These are phyloP conservation scores for Drosophila subpulchrella DNA, from an alignment of 1,140 invertebrate genomes.

Conservation along the genomic window DNA sequence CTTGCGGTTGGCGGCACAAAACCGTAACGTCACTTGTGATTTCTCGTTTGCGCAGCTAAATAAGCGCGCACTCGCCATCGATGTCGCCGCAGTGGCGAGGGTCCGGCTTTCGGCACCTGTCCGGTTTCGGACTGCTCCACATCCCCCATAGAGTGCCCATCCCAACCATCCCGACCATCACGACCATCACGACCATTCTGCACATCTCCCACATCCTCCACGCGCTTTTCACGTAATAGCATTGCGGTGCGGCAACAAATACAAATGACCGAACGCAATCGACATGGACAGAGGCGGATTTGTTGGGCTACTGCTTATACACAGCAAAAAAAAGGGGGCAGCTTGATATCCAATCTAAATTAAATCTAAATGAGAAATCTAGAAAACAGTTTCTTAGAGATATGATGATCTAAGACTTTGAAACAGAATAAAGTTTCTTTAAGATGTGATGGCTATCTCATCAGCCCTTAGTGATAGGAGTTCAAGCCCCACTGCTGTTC, in stretches of 20 bases:
- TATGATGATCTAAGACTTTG: no score
- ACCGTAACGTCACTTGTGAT: slow-evolving; percentile 80
- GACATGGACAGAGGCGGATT: slow-evolving; percentile 32
- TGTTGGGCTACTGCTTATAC: slow-evolving; percentile 14
- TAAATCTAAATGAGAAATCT: no score
- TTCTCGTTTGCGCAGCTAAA: slow-evolving; percentile 71
- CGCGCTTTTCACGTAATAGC: slow-evolving; percentile 73
- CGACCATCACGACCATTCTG: slow-evolving; percentile 9
- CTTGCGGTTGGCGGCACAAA: slow-evolving; percentile 78
- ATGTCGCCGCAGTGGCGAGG: slow-evolving; percentile 56
- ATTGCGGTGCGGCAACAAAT: slow-evolving; percentile 72
- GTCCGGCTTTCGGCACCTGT: slow-evolving; percentile 72
- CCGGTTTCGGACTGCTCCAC: slow-evolving; percentile 13
- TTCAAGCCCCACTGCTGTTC: no score
- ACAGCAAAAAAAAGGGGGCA: not conserved
- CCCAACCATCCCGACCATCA: not conserved
- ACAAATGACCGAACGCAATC: slow-evolving; percentile 45
- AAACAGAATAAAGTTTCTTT: no score
- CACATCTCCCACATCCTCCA: slow-evolving; percentile 3
- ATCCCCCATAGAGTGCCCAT: not conserved
- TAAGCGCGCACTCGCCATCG: slow-evolving; percentile 46
- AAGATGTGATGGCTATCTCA: no score
- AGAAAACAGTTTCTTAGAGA: no score
- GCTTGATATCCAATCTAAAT: not conserved
- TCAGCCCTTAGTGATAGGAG: no score